These are phyloP conservation scores for Pavo muticus DNA, from an alignment of 2,113 vertebrate species.

Conservation along the genomic window DNA sequence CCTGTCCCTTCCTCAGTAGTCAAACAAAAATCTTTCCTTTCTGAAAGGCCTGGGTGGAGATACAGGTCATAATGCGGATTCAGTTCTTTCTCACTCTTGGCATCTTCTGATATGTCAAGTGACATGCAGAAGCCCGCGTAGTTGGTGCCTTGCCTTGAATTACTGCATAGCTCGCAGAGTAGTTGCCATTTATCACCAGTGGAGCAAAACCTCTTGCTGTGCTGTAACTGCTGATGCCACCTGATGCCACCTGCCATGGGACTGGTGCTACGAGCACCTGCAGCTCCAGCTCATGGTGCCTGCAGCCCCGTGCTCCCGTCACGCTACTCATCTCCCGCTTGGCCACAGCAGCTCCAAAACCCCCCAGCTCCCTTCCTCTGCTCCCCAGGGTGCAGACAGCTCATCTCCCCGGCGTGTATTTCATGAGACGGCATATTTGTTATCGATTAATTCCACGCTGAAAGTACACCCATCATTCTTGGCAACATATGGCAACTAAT, in stretches of 20 bases:
- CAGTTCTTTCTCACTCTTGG: neutral
- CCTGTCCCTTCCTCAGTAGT: neutral
- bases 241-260: fast-evolving
- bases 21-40: neutral
- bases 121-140: neutral
- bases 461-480: conserved; percentile 56
- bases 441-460: conserved; percentile 14
- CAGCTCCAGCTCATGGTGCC: fast-evolving
- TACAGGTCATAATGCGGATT: fast-evolving
- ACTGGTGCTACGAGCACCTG: fast-evolving
- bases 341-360: neutral
- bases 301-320: neutral
- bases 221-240: fast-evolving
- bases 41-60: neutral
- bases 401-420: neutral
- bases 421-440: conserved; percentile 19
- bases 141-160: neutral
- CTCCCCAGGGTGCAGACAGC: neutral
- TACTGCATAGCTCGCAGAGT: neutral
- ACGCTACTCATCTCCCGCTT: neutral
- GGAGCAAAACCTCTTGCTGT: fast-evolving
- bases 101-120: neutral
- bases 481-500: conserved; percentile 68
- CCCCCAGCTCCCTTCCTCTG: neutral
- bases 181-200: neutral